Conservation (phyloP, 2,797 vertebrate genomes). For the Percopsis omiscomaycus region DNA sequence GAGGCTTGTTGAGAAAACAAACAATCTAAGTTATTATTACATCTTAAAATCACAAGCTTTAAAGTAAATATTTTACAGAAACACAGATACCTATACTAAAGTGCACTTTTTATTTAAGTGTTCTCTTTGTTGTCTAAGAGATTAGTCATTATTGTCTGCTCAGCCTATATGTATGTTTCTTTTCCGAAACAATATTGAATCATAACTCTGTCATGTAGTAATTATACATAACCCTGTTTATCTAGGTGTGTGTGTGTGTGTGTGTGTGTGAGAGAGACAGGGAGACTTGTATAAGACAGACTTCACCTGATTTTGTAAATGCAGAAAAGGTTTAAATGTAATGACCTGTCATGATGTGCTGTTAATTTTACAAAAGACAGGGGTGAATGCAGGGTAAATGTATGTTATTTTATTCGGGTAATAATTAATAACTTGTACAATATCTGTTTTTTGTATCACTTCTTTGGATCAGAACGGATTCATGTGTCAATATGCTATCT, state of each 20-base stretch:
- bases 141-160: constrained; percentile 29
- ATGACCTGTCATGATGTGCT: no score
- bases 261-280: no score
- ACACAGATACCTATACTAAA: constrained; percentile 18
- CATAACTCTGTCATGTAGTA: constrained; percentile 16
- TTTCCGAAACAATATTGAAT: constrained; percentile 18
- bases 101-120: constrained; percentile 50
- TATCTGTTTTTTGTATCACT: neutral
- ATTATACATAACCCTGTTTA: constrained; percentile 9
- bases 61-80: constrained; percentile 9
- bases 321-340: no score
- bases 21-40: constrained; percentile 27
- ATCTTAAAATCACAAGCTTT: constrained; percentile 11
- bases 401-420: neutral
- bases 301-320: neutral
- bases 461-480: no score
- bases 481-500: no score
- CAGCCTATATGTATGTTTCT: neutral
- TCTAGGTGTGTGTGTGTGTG: neutral
- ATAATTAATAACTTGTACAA: neutral
- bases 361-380: neutral
- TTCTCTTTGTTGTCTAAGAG: constrained; percentile 23
- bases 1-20: constrained; percentile 18
- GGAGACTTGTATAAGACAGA: neutral
- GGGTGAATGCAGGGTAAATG: constrained; percentile 25